phyloP scores from a whole-genome alignment of 2,888 invertebrate species.

The Tipula helvola region DNA sequence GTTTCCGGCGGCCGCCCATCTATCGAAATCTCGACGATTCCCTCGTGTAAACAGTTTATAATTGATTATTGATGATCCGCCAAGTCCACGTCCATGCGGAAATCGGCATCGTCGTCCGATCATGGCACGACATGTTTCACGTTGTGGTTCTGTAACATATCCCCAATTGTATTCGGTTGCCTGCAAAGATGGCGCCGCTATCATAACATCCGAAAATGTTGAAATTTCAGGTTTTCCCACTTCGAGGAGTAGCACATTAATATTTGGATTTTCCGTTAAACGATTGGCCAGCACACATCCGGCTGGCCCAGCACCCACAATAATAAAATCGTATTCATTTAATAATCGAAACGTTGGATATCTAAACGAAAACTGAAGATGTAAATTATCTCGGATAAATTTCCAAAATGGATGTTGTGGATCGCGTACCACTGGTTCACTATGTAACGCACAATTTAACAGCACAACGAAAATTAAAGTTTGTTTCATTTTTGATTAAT shows the following conservation, averaged over 20 bases:
- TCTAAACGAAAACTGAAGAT: background rate
- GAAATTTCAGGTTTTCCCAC: constrained; percentile 38
- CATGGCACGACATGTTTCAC: constrained; percentile 43
- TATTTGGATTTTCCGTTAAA: constrained; percentile 33
- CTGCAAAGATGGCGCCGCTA: constrained; percentile 30
- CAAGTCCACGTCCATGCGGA: constrained; percentile 46
- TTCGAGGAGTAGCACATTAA: constrained; percentile 39
- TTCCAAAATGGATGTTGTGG: background rate
- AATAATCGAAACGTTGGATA: constrained; percentile 20
- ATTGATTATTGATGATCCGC: constrained; percentile 47
- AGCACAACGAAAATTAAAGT: background rate
- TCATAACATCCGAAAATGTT: constrained; percentile 26
- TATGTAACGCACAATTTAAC: background rate
- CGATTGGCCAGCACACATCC: constrained; percentile 41
- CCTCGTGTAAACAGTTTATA: constrained; percentile 66
- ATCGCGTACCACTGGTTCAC: background rate
- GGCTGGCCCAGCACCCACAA: constrained; percentile 76
- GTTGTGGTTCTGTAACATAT: constrained; percentile 58
- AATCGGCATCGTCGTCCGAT: constrained; percentile 30
- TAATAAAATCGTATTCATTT: constrained; percentile 65
- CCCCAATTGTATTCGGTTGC: constrained; percentile 53
- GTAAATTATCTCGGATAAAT: background rate
- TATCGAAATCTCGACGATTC: constrained; percentile 57
- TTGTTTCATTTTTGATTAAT: background rate
- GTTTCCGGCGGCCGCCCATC: constrained; percentile 54